Evolutionary conservation across 2,888 invertebrate species (phyloP).

Genomic region (Dasypolia templi): DNA sequence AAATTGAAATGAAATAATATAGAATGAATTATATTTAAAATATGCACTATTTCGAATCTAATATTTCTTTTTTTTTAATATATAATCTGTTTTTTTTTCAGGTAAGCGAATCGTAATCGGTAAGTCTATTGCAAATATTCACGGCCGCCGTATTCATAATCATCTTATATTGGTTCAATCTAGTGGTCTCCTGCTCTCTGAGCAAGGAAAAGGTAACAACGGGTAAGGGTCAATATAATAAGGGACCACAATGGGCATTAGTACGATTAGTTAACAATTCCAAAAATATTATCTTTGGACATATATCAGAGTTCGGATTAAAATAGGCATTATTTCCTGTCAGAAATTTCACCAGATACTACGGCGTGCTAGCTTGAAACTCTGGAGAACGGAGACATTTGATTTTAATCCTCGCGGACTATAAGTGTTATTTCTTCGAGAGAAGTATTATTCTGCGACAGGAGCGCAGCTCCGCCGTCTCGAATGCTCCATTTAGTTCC

Average conservation of each 20-base stretch:
- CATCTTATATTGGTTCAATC: neutral
- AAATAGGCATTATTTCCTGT: constrained; percentile 79
- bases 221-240: no score
- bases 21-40: neutral
- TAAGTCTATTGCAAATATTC: constrained; percentile 28
- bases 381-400: constrained; percentile 87
- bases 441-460: constrained; percentile 90
- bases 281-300: neutral
- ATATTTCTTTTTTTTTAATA: neutral
- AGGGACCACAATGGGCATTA: no score
- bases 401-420: constrained; percentile 90
- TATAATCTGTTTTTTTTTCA: constrained; percentile 33
- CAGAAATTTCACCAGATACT: constrained; percentile 81
- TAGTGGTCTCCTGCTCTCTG: neutral
- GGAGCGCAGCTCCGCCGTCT: constrained; percentile 88
- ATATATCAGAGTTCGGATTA: constrained; percentile 69
- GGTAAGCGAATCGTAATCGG: constrained; percentile 43
- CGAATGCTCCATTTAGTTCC: constrained; percentile 91
- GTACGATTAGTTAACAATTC: neutral
- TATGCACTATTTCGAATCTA: neutral
- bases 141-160: neutral
- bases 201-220: constrained; percentile 7
- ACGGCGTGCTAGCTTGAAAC: constrained; percentile 79
- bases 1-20: neutral
- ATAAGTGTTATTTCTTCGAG: constrained; percentile 90